These are phyloP conservation scores for Dicaeum eximium DNA, from an alignment of 2,113 vertebrate genomes.

Conservation along the genomic window DNA sequence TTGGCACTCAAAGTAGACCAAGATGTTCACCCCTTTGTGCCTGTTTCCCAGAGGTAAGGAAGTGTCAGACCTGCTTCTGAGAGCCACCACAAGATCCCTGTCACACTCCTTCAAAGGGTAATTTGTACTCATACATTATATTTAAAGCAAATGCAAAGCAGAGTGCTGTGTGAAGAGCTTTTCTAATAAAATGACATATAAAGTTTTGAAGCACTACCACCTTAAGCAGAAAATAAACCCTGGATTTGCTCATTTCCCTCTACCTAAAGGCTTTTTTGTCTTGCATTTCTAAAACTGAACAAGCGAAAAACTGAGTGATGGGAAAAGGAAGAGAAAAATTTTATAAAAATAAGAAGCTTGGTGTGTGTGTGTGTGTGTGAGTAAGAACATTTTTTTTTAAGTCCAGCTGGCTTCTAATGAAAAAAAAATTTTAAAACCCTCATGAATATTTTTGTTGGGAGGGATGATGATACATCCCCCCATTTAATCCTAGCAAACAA, in stretches of 20 bases:
- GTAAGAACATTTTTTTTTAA: no score
- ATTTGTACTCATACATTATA: neutral
- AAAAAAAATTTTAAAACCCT: neutral
- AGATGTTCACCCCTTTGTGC: neutral
- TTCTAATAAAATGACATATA: neutral
- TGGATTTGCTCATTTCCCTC: neutral
- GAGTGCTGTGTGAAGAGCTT: neutral
- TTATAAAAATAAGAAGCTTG: neutral
- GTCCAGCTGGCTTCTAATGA: neutral
- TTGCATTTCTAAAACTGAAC: neutral
- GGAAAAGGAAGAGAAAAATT: neutral
- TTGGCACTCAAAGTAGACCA: neutral
- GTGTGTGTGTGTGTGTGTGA: fast-evolving
- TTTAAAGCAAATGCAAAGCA: neutral
- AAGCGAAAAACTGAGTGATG: neutral
- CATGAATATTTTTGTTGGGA: neutral
- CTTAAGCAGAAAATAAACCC: neutral
- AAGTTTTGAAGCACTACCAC: neutral
- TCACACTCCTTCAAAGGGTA: neutral
- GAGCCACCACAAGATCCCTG: neutral
- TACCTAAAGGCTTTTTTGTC: neutral
- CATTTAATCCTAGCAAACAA: neutral
- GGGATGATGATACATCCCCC: fast-evolving
- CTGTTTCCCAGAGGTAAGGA: neutral
- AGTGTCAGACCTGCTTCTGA: neutral